These are phyloP conservation scores for Micropoecilia bifurca DNA, from an alignment of 2,797 vertebrate species.

Conservation along the genomic window DNA sequence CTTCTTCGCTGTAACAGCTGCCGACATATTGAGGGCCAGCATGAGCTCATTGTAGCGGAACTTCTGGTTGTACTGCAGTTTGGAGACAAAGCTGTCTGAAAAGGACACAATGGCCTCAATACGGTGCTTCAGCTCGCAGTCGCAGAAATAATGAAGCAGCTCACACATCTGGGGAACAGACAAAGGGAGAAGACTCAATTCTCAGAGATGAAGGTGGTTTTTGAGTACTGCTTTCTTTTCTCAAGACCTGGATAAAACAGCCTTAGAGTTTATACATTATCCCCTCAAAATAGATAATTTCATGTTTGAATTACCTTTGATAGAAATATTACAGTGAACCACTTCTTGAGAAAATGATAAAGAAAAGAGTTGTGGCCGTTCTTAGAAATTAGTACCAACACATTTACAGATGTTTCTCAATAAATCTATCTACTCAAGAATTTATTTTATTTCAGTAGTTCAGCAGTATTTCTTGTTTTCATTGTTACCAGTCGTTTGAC, in stretches of 20 bases:
- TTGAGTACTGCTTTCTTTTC: not conserved
- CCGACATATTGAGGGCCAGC: slow-evolving; percentile 98
- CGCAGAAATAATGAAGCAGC: slow-evolving; percentile 97
- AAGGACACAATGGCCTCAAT: slow-evolving; percentile 98
- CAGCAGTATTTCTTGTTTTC: not conserved
- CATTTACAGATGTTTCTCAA: not conserved
- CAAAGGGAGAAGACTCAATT: slow-evolving; percentile 20
- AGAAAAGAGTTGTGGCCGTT: not conserved
- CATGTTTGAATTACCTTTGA: slow-evolving; percentile 58
- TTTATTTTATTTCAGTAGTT: not conserved
- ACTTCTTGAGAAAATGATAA: slow-evolving; percentile 11
- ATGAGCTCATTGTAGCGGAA: slow-evolving; percentile 98
- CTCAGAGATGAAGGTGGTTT: not conserved
- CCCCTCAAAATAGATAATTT: slow-evolving; percentile 49
- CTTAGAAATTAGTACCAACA: not conserved
- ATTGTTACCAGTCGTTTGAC: slow-evolving; percentile 92
- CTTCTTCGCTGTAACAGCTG: slow-evolving; percentile 95
- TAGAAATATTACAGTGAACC: slow-evolving; percentile 42
- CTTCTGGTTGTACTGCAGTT: slow-evolving; percentile 97
- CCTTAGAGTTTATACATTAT: slow-evolving; percentile 21
- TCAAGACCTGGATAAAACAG: slow-evolving; percentile 6
- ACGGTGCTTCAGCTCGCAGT: slow-evolving; percentile 96
- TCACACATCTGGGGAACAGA: slow-evolving; percentile 91
- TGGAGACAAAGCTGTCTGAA: slow-evolving; percentile 94
- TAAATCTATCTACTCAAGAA: not conserved